These are phyloP conservation scores for Esox lucius DNA, from an alignment of 2,797 vertebrate species.

Conservation along the genomic window DNA sequence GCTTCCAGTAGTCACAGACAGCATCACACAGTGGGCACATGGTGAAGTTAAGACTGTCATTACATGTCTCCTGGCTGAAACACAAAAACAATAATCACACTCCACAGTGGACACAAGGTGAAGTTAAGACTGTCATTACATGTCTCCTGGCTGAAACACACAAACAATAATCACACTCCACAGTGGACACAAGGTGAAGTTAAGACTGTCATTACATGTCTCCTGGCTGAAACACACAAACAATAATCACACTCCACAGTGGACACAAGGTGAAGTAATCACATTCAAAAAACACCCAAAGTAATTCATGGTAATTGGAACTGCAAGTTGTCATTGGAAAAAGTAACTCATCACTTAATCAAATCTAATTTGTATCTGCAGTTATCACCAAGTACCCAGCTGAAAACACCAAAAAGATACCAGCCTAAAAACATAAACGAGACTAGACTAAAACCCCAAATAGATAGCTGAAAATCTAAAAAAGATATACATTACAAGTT, in stretches of 20 bases:
- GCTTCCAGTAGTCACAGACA: conserved; percentile 94
- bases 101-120: conserved; percentile 98
- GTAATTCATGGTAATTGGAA: background rate
- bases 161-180: too few species aligned
- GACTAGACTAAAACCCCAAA: too few species aligned
- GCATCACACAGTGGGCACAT: conserved; percentile 98
- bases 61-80: conserved; percentile 91
- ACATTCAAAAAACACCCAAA: background rate
- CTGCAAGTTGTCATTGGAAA: too few species aligned
- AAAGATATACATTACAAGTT: too few species aligned
- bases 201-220: conserved; percentile 86
- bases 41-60: conserved; percentile 87
- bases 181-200: conserved; percentile 97
- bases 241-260: conserved; percentile 74
- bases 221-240: conserved; percentile 80
- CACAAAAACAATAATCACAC: too few species aligned
- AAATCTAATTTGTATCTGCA: too few species aligned
- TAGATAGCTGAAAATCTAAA: too few species aligned
- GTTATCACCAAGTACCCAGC: too few species aligned
- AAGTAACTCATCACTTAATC: too few species aligned
- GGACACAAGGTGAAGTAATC: conserved; percentile 94
- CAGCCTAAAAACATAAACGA: too few species aligned
- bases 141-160: conserved; percentile 85
- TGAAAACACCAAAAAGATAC: too few species aligned
- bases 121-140: conserved; percentile 87